These are phyloP conservation scores for Drosophila monieri DNA, from an alignment of 2,888 invertebrate species.

Conservation along the genomic window DNA sequence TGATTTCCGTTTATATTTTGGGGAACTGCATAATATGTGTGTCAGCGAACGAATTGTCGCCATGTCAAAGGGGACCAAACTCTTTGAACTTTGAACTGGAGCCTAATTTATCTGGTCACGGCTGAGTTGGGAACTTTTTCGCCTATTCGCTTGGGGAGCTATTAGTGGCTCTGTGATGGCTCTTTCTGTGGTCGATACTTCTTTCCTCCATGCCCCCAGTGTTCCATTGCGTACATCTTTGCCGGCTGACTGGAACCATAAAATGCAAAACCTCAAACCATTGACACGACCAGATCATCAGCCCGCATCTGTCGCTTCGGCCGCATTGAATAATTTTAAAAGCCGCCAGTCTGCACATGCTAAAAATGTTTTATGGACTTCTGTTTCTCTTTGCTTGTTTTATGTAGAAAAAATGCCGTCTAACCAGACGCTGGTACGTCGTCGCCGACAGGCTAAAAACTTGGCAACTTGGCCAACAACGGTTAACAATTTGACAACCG, in stretches of 20 bases:
- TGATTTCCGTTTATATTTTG: conserved; percentile 42
- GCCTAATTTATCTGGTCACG: conserved; percentile 49
- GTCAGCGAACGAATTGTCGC: conserved; percentile 49
- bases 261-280: conserved; percentile 32
- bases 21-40: conserved; percentile 61
- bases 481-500: conserved; percentile 50
- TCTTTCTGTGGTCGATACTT: conserved; percentile 3
- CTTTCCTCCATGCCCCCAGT: neutral
- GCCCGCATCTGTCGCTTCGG: conserved; percentile 64
- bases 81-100: conserved; percentile 67
- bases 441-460: conserved; percentile 25
- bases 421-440: conserved; percentile 65
- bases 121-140: conserved; percentile 21
- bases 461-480: conserved; percentile 27
- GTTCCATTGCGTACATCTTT: conserved; percentile 6
- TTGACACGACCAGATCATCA: conserved; percentile 47
- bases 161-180: conserved; percentile 44
- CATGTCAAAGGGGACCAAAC: conserved; percentile 56
- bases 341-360: conserved; percentile 73
- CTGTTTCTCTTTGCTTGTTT: conserved; percentile 29
- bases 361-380: conserved; percentile 76
- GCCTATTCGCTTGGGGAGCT: conserved; percentile 41
- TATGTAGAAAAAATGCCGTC: conserved; percentile 63
- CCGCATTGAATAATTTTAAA: conserved; percentile 61
- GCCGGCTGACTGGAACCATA: conserved; percentile 20